Percentiles rank a stretch among this genome's conserved stretches.
phyloP scores from a whole-genome alignment of 1,140 invertebrate genomes.

The Drosophila oshimai region DNA sequence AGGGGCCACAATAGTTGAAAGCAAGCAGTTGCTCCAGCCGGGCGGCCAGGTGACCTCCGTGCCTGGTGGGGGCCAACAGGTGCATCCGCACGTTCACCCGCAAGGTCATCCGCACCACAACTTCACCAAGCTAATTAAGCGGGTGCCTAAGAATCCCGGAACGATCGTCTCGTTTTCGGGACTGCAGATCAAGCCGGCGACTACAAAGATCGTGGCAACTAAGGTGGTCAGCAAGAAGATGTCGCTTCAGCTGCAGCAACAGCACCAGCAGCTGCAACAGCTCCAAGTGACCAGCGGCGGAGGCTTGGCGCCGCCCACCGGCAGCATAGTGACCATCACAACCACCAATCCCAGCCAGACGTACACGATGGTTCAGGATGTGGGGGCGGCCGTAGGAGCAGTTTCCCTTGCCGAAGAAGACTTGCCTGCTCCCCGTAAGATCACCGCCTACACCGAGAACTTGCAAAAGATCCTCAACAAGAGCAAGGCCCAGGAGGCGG shows the following conservation, averaged over 20 bases:
- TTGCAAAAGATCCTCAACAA: constrained; percentile 67
- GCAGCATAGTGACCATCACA: constrained; percentile 78
- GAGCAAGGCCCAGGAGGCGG: constrained; percentile 44
- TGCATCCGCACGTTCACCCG: constrained; percentile 24
- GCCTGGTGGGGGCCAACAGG: constrained; percentile 3
- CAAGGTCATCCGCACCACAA: constrained; percentile 41
- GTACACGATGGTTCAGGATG: constrained; percentile 54
- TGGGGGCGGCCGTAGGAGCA: background rate
- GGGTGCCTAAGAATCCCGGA: constrained; percentile 66
- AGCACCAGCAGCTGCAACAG: constrained; percentile 42
- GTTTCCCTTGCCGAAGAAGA: background rate
- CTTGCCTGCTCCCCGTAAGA: background rate
- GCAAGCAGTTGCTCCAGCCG: constrained; percentile 47
- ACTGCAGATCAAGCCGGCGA: constrained; percentile 73
- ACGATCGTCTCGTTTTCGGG: constrained; percentile 74
- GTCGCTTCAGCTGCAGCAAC: constrained; percentile 56
- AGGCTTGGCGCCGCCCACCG: constrained; percentile 74
- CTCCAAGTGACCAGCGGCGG: constrained; percentile 84
- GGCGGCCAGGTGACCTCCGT: constrained; percentile 32
- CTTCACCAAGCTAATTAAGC: constrained; percentile 63
- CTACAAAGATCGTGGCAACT: constrained; percentile 72
- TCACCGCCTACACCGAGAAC: constrained; percentile 51
- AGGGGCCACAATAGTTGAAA: constrained; percentile 62
- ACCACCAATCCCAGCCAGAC: constrained; percentile 82
- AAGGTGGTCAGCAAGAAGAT: constrained; percentile 75